phyloP scores from a whole-genome alignment of 2,888 invertebrate genomes.

The Aquatica leii region DNA sequence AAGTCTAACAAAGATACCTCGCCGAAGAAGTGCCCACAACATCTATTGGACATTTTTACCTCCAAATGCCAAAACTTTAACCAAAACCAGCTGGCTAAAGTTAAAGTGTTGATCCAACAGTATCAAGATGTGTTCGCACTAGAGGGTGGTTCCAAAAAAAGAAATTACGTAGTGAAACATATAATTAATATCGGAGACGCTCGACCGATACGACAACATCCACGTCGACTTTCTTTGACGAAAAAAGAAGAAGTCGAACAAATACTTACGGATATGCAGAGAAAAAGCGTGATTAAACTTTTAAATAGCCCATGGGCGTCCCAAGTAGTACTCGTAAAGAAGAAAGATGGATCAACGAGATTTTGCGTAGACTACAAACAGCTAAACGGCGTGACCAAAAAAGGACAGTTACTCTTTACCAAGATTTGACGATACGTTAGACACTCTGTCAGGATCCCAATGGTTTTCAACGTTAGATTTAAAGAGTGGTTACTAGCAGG shows the following conservation, averaged over 20 bases:
- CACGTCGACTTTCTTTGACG: background rate
- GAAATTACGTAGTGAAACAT: background rate
- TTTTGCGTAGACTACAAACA: slow-evolving; percentile 29
- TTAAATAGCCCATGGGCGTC: slow-evolving; percentile 18
- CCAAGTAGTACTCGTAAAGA: slow-evolving; percentile 34
- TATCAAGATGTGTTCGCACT: background rate
- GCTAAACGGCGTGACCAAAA: slow-evolving; percentile 17
- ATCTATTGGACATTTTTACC: no score
- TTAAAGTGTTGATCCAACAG: no score
- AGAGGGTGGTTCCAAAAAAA: background rate
- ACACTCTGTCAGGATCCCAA: slow-evolving; percentile 27
- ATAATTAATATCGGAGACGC: background rate
- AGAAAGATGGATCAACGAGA: slow-evolving; percentile 36
- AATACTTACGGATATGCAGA: slow-evolving; percentile 8
- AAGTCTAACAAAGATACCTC: no score
- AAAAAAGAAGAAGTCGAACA: slow-evolving; percentile 4
- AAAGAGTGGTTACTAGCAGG: slow-evolving; percentile 38
- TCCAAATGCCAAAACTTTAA: no score
- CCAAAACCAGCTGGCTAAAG: no score
- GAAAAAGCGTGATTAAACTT: slow-evolving; percentile 9
- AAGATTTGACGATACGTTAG: slow-evolving; percentile 30
- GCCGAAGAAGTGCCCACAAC: no score
- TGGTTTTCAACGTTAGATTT: slow-evolving; percentile 42
- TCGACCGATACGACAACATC: no score
- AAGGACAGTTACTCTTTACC: slow-evolving; percentile 23